Base-by-base conservation (phyloP, 2,888 invertebrate genomes). In the Melinaea menophilus region DNA sequence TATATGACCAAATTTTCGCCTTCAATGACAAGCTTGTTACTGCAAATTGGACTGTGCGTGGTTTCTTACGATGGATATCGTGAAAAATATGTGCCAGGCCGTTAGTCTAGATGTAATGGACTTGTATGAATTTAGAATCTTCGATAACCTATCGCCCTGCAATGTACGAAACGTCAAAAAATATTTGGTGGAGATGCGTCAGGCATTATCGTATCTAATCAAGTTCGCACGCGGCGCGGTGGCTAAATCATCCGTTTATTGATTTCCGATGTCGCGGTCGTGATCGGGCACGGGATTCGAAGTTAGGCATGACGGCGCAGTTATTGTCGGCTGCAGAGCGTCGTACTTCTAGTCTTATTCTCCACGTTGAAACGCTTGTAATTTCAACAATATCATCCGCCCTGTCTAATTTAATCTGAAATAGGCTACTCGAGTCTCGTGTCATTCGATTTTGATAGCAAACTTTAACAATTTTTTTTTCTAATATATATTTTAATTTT, bases 161-260 rank as follows among this genome's bases (percentile, higher is more conserved):
- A 77, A 78, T 74, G 55, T 41, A 47, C 61, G 11, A 46, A 60
- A 48, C 59, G 78, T 77, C 75, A 72, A 61, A 70, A 74, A 76
- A 74, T 22, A 22, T 80, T 78, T 76, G 75, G 75, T 75, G 78
- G 81, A 83, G 85, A 85, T 79, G 83, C 79, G 82, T 81, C 82
- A 77, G 79, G 82, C 83, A 84, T 80, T 88, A 88, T 90, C 89
- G 88, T 87, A 84, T 86, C 89, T 87, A 89, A 90, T 90, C 90
- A 86, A 87, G 87, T 89, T 89, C 89, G 89, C 89, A 90, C 88
- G 90, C 88, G 89, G 88, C 83, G 86, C 90, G 80, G 89, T 89
- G 90, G 90, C 90, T 88, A 88, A 90, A 90, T 90, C 88, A 89
- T 88, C 80, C 89, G 88, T 87, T 90, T 90, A 90, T 90, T 90